These are phyloP conservation scores for Plusia festucae DNA, from an alignment of 2,888 invertebrate genomes.

Conservation along the genomic window DNA sequence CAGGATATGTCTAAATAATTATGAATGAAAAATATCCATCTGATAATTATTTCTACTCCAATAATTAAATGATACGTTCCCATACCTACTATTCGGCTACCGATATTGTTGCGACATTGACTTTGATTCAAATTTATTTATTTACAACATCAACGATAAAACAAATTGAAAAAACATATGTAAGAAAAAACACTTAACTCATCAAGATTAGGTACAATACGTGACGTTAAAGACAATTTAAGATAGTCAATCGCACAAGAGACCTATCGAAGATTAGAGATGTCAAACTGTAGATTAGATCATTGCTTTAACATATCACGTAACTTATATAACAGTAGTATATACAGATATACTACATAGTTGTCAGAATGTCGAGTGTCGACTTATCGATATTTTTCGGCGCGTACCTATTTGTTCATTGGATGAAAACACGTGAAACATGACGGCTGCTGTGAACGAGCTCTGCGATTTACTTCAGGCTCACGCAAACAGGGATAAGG, in stretches of 20 bases:
- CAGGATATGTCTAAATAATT: too few relatives aligned
- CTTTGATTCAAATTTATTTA: too few relatives aligned
- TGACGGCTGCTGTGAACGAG: conserved; percentile 80
- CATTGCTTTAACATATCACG: conserved; percentile 30
- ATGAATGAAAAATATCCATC: too few relatives aligned
- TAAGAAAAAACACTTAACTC: neutral
- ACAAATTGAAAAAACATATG: too few relatives aligned
- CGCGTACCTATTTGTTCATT: conserved; percentile 30
- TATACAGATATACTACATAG: too few relatives aligned
- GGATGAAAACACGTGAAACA: conserved; percentile 27
- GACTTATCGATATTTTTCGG: conserved; percentile 43
- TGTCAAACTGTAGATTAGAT: conserved; percentile 33
- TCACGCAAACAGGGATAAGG: conserved; percentile 95
- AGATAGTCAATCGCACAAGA: neutral
- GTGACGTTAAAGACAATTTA: neutral
- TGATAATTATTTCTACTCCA: too few relatives aligned
- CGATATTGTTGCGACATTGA: too few relatives aligned
- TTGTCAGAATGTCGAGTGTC: conserved; percentile 20
- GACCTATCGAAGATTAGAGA: conserved; percentile 43
- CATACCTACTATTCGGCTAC: too few relatives aligned
- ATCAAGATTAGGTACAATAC: neutral
- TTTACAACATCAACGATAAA: too few relatives aligned
- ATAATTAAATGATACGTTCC: too few relatives aligned
- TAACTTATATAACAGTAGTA: conserved; percentile 47
- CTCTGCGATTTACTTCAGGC: conserved; percentile 92